Conservation (phyloP, 1,140 invertebrate species). For the Saccostrea glomerata region DNA sequence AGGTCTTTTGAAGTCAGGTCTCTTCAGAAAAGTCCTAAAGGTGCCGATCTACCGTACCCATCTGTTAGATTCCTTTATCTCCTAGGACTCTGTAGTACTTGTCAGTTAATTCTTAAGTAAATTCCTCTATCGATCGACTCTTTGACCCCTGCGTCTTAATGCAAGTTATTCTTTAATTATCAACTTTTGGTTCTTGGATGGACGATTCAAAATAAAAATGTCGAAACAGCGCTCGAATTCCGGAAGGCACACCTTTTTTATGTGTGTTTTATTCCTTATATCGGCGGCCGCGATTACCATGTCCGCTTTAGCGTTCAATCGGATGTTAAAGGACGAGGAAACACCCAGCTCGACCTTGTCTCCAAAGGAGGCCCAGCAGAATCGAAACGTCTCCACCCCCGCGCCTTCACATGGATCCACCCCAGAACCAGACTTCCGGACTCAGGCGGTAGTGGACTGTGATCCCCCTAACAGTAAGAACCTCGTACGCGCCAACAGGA, state of each 20-base stretch:
- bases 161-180: not conserved
- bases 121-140: not conserved
- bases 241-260: slow-evolving; percentile 8
- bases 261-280: not conserved
- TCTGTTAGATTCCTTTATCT: not conserved
- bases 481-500: not conserved
- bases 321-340: not conserved
- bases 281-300: not conserved
- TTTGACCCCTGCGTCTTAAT: not conserved
- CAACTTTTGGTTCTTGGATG: not conserved
- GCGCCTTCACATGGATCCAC: not conserved
- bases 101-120: not conserved
- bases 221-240: not conserved
- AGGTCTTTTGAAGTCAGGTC: too few relatives aligned
- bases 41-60: not conserved
- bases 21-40: not conserved
- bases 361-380: not conserved
- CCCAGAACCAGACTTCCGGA: not conserved
- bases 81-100: not conserved
- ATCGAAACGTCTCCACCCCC: not conserved
- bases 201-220: slow-evolving; percentile 4
- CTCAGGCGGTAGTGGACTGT: not conserved
- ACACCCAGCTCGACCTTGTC: not conserved
- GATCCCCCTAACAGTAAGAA: not conserved
- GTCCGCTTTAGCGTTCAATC: not conserved